Evolutionary conservation across 2,888 invertebrate genomes (phyloP).

Genomic region (Stenoptilia bipunctidactyla): DNA sequence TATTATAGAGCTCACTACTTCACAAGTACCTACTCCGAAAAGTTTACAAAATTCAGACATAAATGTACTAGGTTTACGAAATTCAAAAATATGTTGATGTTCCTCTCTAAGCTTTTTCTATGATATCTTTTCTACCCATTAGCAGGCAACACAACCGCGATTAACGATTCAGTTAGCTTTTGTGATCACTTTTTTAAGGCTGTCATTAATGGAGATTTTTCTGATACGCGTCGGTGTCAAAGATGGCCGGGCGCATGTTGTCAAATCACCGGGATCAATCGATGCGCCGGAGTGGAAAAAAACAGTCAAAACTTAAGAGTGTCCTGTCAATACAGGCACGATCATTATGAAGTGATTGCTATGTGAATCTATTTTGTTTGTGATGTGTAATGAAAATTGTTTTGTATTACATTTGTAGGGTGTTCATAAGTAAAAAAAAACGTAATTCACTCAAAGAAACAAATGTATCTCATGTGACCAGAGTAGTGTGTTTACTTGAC

Average conservation of each 20-base stretch:
- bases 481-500: too few relatives aligned
- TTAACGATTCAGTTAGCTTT: slow-evolving; percentile 55
- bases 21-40: too few relatives aligned
- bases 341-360: not conserved
- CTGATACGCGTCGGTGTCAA: slow-evolving; percentile 51
- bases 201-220: slow-evolving; percentile 63
- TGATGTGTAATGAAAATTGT: not conserved
- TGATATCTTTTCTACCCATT: slow-evolving; percentile 36
- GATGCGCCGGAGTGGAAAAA: slow-evolving; percentile 31
- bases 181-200: slow-evolving; percentile 54
- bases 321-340: slow-evolving; percentile 2
- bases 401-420: too few relatives aligned
- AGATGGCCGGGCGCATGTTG: slow-evolving; percentile 39
- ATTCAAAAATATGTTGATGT: too few relatives aligned
- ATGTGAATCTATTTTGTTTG: not conserved
- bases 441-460: too few relatives aligned
- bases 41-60: too few relatives aligned
- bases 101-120: not conserved
- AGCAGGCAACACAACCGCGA: slow-evolving; percentile 60
- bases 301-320: slow-evolving; percentile 5
- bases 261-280: slow-evolving; percentile 63
- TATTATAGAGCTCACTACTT: too few relatives aligned
- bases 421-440: too few relatives aligned
- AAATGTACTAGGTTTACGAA: too few relatives aligned
- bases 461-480: too few relatives aligned